These are phyloP conservation scores for Puffinus mauretanicus DNA, from an alignment of 2,113 vertebrate species.

Conservation along the genomic window DNA sequence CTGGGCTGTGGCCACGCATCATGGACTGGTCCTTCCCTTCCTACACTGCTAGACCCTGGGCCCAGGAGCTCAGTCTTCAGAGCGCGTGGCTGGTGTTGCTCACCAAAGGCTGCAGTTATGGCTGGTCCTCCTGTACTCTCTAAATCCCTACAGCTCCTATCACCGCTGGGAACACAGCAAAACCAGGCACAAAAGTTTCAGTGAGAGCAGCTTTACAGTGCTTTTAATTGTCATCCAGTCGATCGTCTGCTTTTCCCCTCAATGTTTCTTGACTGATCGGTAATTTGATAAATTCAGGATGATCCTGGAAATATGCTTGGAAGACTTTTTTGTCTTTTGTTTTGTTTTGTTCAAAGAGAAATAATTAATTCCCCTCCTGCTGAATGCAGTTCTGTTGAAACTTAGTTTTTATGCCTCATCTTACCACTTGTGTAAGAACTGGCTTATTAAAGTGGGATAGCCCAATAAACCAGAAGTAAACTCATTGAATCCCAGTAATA, in stretches of 20 bases:
- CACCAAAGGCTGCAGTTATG: not conserved
- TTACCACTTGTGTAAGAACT: conserved; percentile 50
- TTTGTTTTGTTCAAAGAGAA: conserved; percentile 35
- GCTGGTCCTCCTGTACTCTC: not conserved
- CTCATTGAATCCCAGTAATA: conserved; percentile 31
- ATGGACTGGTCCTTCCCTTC: not conserved
- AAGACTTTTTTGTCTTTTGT: conserved; percentile 2
- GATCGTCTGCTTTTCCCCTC: not conserved
- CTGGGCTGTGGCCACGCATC: not conserved
- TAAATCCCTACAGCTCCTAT: not conserved
- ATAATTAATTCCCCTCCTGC: not conserved
- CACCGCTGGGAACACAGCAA: not conserved
- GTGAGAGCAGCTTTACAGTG: not conserved
- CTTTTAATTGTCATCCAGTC: not conserved
- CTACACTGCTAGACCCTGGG: not conserved
- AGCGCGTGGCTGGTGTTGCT: not conserved
- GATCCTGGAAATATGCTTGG: conserved; percentile 7
- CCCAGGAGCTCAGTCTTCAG: fast-evolving
- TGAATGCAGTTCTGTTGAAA: conserved; percentile 33
- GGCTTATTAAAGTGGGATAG: conserved; percentile 51
- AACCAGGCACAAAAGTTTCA: not conserved
- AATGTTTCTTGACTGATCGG: not conserved
- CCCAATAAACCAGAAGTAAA: conserved; percentile 48
- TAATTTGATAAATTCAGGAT: conserved; percentile 7
- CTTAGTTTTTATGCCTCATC: conserved; percentile 30